A percentile compares a stretch with the other conserved stretches of the same genome.
Evolutionary conservation across 2,888 invertebrate genomes (phyloP).

Genomic region (Perizoma flavofasciatum): DNA sequence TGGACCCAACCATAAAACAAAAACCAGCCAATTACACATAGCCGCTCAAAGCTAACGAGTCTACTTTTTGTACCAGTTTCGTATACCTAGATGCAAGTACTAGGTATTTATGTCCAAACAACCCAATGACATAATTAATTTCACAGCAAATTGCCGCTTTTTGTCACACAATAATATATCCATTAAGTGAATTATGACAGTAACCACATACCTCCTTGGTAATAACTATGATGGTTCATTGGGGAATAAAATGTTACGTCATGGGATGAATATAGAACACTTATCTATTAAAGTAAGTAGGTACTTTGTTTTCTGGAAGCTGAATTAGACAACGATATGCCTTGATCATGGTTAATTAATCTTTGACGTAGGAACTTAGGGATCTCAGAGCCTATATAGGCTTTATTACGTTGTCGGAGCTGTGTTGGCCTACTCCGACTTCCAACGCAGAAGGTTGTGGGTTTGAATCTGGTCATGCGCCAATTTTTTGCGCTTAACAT

Average conservation of each 20-base stretch:
- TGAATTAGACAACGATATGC: constrained; percentile 18
- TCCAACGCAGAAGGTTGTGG: no score
- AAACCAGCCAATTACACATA: constrained; percentile 22
- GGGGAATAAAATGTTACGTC: constrained; percentile 26
- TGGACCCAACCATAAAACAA: constrained; percentile 6
- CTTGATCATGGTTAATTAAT: neutral
- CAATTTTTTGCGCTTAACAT: no score
- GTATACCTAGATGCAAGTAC: no score
- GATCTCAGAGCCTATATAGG: no score
- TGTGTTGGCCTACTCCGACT: no score
- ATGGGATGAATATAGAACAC: constrained; percentile 28
- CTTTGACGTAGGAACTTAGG: no score
- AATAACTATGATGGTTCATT: constrained; percentile 3
- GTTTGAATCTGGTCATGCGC: no score
- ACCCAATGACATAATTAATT: constrained; percentile 43
- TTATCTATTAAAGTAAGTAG: constrained; percentile 24
- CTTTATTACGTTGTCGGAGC: no score
- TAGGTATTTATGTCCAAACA: constrained; percentile 28
- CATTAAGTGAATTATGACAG: constrained; percentile 31
- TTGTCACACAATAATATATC: constrained; percentile 28
- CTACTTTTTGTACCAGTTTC: constrained; percentile 28
- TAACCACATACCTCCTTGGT: neutral
- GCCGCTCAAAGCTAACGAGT: constrained; percentile 11
- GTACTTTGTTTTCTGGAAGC: constrained; percentile 19
- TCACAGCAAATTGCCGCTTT: constrained; percentile 39